Percentiles rank a stretch among this genome's conserved stretches.
phyloP scores from a whole-genome alignment of 2,797 vertebrate species.

The Coendou prehensilis region DNA sequence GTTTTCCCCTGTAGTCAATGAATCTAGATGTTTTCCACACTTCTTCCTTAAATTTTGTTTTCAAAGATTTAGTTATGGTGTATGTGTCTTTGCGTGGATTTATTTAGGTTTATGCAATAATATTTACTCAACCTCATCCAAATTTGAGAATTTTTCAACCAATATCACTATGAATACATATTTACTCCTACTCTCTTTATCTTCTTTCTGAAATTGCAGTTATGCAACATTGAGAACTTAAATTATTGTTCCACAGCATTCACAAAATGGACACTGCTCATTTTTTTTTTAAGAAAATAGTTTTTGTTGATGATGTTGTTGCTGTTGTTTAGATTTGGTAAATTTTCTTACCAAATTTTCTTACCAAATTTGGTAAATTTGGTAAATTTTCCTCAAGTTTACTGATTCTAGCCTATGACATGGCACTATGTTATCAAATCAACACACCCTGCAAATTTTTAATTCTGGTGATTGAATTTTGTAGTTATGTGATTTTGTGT shows the following conservation, averaged over 20 bases:
- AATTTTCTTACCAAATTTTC: not conserved
- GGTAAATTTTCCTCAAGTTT: not conserved
- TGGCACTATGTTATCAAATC: not conserved
- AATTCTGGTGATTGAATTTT: not conserved
- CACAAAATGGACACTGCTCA: not conserved
- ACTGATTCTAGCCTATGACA: not conserved
- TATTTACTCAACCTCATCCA: not conserved
- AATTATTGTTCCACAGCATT: not conserved
- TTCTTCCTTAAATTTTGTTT: not conserved
- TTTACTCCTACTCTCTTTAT: fast-evolving
- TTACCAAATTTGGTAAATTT: not conserved
- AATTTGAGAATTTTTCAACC: not conserved
- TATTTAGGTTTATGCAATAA: not conserved
- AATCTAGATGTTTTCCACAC: not conserved
- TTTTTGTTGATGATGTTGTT: not conserved
- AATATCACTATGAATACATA: not conserved
- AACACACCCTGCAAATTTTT: not conserved
- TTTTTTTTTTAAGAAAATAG: not conserved
- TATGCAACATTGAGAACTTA: not conserved
- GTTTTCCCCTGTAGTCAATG: not conserved
- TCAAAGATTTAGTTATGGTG: not conserved
- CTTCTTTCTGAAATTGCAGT: not conserved
- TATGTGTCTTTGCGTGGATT: not conserved
- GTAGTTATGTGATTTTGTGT: not conserved
- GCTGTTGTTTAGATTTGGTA: not conserved